phyloP scores from a whole-genome alignment of 53 echinoderm and acorn worm genomes.

The Echinarachnius parma region DNA sequence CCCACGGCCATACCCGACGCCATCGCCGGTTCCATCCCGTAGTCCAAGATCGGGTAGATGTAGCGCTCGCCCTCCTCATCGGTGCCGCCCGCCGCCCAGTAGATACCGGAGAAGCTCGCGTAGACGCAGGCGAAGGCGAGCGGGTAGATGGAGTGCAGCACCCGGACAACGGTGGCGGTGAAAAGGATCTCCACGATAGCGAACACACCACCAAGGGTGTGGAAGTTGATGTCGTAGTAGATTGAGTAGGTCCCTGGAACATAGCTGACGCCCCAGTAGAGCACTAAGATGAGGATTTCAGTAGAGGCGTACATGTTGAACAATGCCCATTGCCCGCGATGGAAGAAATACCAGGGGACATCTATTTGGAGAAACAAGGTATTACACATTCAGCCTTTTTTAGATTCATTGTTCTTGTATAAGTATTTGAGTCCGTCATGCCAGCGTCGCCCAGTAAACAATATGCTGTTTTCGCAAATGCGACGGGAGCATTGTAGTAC shows the following conservation, averaged over 20 bases:
- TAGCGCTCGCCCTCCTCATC: slow-evolving; percentile 17
- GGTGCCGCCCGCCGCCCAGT: slow-evolving; percentile 54
- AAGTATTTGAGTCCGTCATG: no score
- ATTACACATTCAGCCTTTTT: no score
- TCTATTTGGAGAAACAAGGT: no score
- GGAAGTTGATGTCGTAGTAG: slow-evolving; percentile 67
- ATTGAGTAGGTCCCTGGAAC: background rate
- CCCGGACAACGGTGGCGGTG: slow-evolving; percentile 47
- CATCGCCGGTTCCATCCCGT: slow-evolving; percentile 37
- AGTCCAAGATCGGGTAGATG: slow-evolving; percentile 58
- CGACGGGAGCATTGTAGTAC: no score
- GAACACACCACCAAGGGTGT: slow-evolving; percentile 46
- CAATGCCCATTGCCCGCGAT: slow-evolving; percentile 63
- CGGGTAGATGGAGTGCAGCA: slow-evolving; percentile 62
- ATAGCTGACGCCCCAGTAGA: slow-evolving; percentile 68
- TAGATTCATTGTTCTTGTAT: no score
- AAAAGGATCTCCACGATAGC: slow-evolving; percentile 51
- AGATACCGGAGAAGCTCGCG: slow-evolving; percentile 41
- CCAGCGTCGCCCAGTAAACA: no score
- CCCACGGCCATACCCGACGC: slow-evolving; percentile 40
- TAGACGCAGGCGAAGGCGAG: slow-evolving; percentile 48
- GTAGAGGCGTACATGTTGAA: slow-evolving; percentile 53
- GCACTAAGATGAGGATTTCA: slow-evolving; percentile 49
- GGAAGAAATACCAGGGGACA: slow-evolving; percentile 40
- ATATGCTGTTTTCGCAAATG: no score